Conservation (phyloP, 2,888 invertebrate species). For the Biston stratarius region DNA sequence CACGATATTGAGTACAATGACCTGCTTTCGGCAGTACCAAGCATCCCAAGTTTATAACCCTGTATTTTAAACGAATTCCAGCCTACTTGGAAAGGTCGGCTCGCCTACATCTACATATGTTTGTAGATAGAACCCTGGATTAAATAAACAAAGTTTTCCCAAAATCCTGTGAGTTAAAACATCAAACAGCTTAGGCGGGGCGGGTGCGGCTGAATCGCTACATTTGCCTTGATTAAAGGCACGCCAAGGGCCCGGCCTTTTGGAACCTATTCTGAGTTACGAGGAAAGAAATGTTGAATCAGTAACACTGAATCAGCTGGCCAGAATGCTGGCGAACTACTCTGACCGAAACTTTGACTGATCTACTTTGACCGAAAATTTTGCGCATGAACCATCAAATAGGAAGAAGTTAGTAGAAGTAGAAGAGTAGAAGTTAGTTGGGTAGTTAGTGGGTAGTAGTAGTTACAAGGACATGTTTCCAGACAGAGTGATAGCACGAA, state of each 20-base stretch:
- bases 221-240: constrained; percentile 76
- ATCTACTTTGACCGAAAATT: too few species aligned
- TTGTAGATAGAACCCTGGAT: constrained; percentile 50
- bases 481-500: too few species aligned
- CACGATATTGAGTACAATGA: too few species aligned
- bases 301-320: neutral
- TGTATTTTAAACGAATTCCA: constrained; percentile 24
- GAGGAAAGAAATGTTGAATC: constrained; percentile 21
- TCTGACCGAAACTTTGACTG: too few species aligned
- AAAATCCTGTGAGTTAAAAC: constrained; percentile 71
- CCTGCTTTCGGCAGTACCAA: too few species aligned
- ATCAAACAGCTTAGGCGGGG: constrained; percentile 73
- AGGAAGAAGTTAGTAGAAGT: too few species aligned
- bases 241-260: constrained; percentile 64
- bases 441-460: too few species aligned
- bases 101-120: constrained; percentile 24
- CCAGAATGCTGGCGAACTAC: too few species aligned
- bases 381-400: too few species aligned
- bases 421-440: too few species aligned
- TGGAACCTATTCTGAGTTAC: constrained; percentile 50
- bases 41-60: constrained; percentile 1
- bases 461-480: too few species aligned
- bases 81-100: constrained; percentile 20
- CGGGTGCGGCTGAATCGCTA: constrained; percentile 58
- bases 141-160: constrained; percentile 75